Conservation (phyloP, 2,113 vertebrate genomes). For the Seriola rivoliana region DNA sequence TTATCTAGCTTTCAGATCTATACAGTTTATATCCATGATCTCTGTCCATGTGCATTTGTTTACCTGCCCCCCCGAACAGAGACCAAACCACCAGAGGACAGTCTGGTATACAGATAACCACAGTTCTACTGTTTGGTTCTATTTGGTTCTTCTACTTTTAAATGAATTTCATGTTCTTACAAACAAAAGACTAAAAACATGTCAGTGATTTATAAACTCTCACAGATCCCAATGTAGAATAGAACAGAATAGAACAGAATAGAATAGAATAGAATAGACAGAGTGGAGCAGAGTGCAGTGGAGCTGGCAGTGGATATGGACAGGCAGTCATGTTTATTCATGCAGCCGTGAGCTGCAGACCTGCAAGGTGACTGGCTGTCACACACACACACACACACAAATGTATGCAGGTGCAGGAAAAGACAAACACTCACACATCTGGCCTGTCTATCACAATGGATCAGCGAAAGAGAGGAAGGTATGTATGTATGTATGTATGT, state of each 20-base stretch:
- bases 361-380: conserved; percentile 81
- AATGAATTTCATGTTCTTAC: too few relatives aligned
- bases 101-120: too few relatives aligned
- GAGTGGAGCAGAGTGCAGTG: background rate
- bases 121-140: too few relatives aligned
- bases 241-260: background rate
- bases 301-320: conserved; percentile 47
- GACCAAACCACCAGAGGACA: too few relatives aligned
- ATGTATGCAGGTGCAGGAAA: conserved; percentile 64
- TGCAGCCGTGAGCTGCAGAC: conserved; percentile 73
- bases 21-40: too few relatives aligned
- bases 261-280: background rate
- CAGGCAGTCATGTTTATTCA: conserved; percentile 83
- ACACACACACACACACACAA: conserved; percentile 68
- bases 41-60: too few relatives aligned
- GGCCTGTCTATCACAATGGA: conserved; percentile 58
- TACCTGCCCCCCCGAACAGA: too few relatives aligned
- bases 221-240: background rate
- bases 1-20: too few relatives aligned
- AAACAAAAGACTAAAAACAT: too few relatives aligned
- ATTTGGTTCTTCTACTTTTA: too few relatives aligned
- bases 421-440: conserved; percentile 66
- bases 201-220: too few relatives aligned
- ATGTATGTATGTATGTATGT: too few relatives aligned
- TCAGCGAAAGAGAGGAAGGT: conserved; percentile 36